Conservation (phyloP, 2,113 vertebrate species). For the Platanista minor region DNA sequence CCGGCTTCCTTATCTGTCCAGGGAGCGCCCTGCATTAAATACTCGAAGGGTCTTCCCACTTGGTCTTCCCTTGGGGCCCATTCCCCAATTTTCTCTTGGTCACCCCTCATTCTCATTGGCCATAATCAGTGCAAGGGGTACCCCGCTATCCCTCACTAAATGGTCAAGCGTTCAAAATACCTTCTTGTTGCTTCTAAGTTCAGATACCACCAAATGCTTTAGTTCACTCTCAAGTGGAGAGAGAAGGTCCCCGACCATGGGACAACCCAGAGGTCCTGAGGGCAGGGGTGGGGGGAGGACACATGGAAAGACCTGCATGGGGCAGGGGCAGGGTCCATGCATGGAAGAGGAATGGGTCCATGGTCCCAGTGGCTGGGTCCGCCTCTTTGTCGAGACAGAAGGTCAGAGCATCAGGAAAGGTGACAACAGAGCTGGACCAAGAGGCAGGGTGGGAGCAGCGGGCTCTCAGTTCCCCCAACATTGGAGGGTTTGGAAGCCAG, state of each 20-base stretch:
- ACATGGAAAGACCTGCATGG: neutral
- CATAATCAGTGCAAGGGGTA: neutral
- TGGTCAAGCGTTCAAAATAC: neutral
- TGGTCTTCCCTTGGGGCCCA: neutral
- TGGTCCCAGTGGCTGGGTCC: neutral
- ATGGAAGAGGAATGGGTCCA: neutral
- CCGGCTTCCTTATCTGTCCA: neutral
- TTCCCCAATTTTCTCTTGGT: neutral
- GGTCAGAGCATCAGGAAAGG: neutral
- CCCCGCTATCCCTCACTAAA: neutral
- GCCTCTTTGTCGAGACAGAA: neutral
- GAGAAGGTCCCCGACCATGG: neutral
- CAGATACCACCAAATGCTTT: neutral
- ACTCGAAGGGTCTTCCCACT: fast-evolving
- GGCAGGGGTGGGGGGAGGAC: neutral
- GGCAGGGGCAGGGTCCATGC: neutral
- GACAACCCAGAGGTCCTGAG: neutral
- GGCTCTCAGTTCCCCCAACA: fast-evolving
- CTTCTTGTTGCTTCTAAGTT: neutral
- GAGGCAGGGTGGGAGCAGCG: neutral
- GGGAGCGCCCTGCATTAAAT: neutral
- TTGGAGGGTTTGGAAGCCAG: neutral
- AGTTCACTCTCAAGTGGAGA: neutral
- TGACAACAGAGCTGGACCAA: neutral
- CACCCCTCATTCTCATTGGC: neutral